Base-by-base conservation (phyloP, 2,888 invertebrate genomes). In the Trissoscelio sp. region DNA sequence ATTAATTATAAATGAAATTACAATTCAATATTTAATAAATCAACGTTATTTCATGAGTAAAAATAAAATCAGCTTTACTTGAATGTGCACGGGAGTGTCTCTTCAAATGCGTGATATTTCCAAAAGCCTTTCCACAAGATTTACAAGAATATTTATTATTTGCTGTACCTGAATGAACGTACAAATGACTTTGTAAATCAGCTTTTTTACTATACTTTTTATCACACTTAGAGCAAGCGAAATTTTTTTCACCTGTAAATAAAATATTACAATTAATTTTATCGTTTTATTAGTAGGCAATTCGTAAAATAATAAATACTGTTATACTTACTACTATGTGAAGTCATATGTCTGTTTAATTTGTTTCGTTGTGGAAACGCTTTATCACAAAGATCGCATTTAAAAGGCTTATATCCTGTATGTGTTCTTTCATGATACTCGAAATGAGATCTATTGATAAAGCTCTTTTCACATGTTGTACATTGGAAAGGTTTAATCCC, bases 381-480 rank as follows among this genome's bases (percentile, higher is more conserved):
- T 88, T 95, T 95, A 0, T 93, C 92, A 85, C 96, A 96, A 0
- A 93, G 88, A 11, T 92, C 92, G 84, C 95, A 96, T 0, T 92
- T 88, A 84, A 93, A 94, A 0, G 93, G 93, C 73, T 94, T 93
- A 83, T 93, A 93, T 55, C 94, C 94, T 28, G 92, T 92, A 85
- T 96, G 96, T 18, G 93, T 94, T 12, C 94, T 92, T 88, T 94
- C 92, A 85, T 96, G 96, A 83, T 96, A 95, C 86, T 95, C 94
- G 83, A 94, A 94, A 89, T 96, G 96, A 0, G 95, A 94, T 69
- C 94, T 94, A 3, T 94, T 93, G 1, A 94, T 93, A 88, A 96
- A 96, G 24, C 86, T 88, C 46, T 86, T 87, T 9, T 90, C 90
- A 81, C 94, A 94, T 14, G 91, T 85, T 3, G 90, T 89, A 86